Percentiles rank a stretch among this genome's conserved stretches.
These are phyloP conservation scores for Elgaria multicarinata DNA, from an alignment of 2,113 vertebrate genomes.

Conservation along the genomic window DNA sequence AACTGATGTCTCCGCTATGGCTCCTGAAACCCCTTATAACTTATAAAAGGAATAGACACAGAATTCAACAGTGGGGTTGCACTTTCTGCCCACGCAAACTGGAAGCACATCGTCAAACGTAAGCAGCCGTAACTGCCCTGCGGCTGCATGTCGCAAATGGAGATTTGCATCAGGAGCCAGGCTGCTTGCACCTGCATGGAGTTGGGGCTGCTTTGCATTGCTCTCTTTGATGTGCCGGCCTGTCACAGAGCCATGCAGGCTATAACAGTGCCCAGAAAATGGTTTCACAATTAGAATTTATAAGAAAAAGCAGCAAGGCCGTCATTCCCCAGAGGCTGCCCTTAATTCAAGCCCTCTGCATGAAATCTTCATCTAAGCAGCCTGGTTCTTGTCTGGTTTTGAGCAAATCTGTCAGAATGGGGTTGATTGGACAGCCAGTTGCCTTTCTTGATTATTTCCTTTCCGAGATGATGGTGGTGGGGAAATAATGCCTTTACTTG, in stretches of 20 bases:
- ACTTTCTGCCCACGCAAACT: too few relatives aligned
- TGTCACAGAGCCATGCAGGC: neutral
- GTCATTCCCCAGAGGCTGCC: neutral
- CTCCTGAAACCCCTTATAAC: too few relatives aligned
- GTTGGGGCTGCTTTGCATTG: too few relatives aligned
- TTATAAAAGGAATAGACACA: neutral
- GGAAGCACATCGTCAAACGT: too few relatives aligned
- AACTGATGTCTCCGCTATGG: too few relatives aligned
- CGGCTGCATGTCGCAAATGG: neutral
- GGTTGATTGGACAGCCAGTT: neutral
- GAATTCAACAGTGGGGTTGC: too few relatives aligned
- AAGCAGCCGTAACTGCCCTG: neutral
- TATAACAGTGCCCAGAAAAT: neutral
- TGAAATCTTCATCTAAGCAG: neutral
- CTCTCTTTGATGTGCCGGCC: neutral
- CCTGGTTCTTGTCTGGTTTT: neutral
- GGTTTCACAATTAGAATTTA: neutral
- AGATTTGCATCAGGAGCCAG: neutral
- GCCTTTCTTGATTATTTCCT: neutral
- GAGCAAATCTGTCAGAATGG: neutral
- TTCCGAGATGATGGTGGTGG: neutral
- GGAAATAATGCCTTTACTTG: too few relatives aligned
- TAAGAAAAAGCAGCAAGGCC: neutral
- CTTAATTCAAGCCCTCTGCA: neutral
- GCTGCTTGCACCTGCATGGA: too few relatives aligned